phyloP scores from a whole-genome alignment of 2,888 invertebrate genomes.

The Hydraecia micacea region DNA sequence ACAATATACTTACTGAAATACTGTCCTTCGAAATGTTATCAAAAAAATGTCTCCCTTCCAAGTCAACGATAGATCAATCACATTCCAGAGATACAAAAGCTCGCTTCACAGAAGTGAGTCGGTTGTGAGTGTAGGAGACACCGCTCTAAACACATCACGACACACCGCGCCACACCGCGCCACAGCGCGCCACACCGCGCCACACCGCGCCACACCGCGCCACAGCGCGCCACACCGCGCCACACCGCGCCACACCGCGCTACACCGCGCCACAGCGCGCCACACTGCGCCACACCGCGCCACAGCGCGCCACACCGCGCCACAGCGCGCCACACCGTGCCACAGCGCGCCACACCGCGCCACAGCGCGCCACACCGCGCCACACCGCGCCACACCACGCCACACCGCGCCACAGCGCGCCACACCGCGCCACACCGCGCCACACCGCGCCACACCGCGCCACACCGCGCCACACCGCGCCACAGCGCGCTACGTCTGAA shows the following conservation, averaged over 20 bases:
- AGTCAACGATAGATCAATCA: neutral
- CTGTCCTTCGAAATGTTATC: neutral
- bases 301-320: neutral
- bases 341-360: neutral
- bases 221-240: too few species aligned
- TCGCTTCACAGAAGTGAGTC: neutral
- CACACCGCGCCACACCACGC: neutral
- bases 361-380: neutral
- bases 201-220: neutral
- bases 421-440: neutral
- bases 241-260: too few species aligned
- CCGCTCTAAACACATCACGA: neutral
- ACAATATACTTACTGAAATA: neutral
- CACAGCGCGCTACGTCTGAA: neutral
- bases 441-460: neutral
- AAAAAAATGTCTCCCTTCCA: neutral
- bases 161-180: neutral
- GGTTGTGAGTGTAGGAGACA: neutral
- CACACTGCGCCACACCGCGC: neutral
- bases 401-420: neutral
- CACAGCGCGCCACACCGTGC: neutral
- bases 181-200: neutral
- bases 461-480: neutral
- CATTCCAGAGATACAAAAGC: too few species aligned
- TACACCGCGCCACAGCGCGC: neutral